Base-by-base conservation (phyloP, 2,888 invertebrate species). In the Rutpela maculata region DNA sequence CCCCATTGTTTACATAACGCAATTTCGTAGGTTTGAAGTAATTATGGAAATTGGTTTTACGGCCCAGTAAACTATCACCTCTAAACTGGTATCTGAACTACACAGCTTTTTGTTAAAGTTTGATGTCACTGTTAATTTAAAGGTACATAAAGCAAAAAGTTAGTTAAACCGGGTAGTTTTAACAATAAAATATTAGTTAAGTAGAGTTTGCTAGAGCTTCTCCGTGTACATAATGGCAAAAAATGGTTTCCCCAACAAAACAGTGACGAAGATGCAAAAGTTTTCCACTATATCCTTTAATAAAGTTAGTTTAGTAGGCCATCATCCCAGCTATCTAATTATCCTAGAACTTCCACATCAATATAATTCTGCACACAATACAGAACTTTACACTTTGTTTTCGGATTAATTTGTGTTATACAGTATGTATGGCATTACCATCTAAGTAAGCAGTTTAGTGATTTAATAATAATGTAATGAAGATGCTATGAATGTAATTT, bases 351-450 rank as follows among this genome's bases (percentile, higher is more conserved):
- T 55, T 26, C 5, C 55, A 26, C 67, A 26, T 67, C 67, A 55
- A 55, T 67, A 55, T 67, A 67, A 67, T 67, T 65, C 43, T 19
- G 10, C 12, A 26, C 67, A 67, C 67, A 55, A 67, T 67, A n/a
- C 17, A 55, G 55, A 67, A 67, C 67, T 67, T 67, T 55, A 67
- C 67, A 67, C 67, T 67, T 67, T 67, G 67, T 67, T 67, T 55
- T 10, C 26, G 26, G 67, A 67, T 67, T 67, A 67, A 50, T 67
- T 19, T 67, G 67, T 26, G 26, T 65, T 50, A 67, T 55, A 55
- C 50, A 67, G 50, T 55, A 55, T 67, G 67, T 22, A 31, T 55
- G 5, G 5, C 55, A 15, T 31, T 17, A 55, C 0, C 26, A 26
- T 67, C n/a, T 26, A 22, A 22, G 55, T 26, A 26, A 9, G 15